Conservation (phyloP, 2,797 vertebrate species). For the Chiroxiphia lanceolata region DNA sequence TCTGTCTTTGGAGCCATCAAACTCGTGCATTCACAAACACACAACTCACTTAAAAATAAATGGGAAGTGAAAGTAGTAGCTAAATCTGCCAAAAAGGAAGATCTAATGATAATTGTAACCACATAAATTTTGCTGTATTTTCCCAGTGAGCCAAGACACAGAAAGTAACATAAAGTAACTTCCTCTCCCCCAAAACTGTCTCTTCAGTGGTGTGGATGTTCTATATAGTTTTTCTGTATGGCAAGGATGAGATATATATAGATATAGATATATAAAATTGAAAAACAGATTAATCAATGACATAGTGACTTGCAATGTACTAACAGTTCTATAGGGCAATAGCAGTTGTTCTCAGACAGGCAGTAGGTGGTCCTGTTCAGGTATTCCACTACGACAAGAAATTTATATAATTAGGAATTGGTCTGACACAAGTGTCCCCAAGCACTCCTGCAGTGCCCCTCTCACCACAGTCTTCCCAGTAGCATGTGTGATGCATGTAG, state of each 20-base stretch:
- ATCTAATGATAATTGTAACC: neutral
- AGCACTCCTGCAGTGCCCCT: neutral
- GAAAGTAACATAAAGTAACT: neutral
- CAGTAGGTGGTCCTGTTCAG: neutral
- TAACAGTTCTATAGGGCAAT: neutral
- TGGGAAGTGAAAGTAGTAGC: neutral
- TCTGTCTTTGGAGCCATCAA: constrained; percentile 31
- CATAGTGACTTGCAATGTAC: neutral
- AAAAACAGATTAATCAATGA: neutral
- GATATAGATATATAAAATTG: fast-evolving
- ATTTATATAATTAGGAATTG: neutral
- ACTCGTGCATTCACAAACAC: neutral
- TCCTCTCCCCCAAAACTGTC: neutral
- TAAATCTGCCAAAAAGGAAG: constrained; percentile 32
- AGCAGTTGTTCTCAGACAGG: neutral
- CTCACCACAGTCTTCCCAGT: neutral
- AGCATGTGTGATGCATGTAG: neutral
- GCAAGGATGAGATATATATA: neutral
- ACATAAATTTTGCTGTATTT: constrained; percentile 2
- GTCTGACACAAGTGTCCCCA: neutral
- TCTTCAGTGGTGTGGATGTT: neutral
- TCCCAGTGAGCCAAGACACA: neutral
- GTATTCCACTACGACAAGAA: neutral
- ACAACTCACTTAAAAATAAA: constrained; percentile 42
- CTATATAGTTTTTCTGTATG: neutral